Conservation (phyloP, 64 coral and sea anemone species). For the Porites australiensis region DNA sequence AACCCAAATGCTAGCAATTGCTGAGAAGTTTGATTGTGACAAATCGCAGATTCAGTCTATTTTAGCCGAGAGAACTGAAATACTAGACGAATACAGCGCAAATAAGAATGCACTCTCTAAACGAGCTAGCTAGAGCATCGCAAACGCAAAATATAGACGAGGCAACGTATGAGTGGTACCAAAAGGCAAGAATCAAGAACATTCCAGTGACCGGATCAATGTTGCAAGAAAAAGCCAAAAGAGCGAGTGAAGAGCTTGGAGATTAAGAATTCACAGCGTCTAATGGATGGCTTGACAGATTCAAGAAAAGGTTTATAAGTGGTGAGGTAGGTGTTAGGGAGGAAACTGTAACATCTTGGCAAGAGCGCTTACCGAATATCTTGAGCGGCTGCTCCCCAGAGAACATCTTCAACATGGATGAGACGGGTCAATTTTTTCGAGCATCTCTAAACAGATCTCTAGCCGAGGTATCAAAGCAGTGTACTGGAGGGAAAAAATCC, state of each 20-base stretch:
- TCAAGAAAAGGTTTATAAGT: constrained; percentile 44
- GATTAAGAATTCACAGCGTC: constrained; percentile 43
- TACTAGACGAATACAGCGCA: constrained; percentile 24
- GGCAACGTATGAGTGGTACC: constrained; percentile 58
- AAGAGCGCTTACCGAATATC: constrained; percentile 55
- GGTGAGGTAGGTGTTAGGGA: constrained; percentile 48
- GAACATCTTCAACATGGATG: constrained; percentile 54
- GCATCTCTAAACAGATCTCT: constrained; percentile 38
- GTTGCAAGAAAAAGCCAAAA: constrained; percentile 36
- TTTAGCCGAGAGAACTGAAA: constrained; percentile 17
- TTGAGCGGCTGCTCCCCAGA: constrained; percentile 56
- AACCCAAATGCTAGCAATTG: constrained; percentile 55
- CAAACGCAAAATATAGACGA: constrained; percentile 41
- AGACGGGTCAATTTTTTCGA: constrained; percentile 43
- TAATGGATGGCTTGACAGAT: constrained; percentile 57
- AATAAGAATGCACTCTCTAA: constrained; percentile 1
- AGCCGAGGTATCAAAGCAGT: constrained; percentile 37
- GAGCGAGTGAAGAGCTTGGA: constrained; percentile 43
- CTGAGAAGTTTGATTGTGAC: constrained; percentile 63
- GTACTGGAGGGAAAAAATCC: constrained; percentile 53
- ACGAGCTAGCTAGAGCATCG: constrained; percentile 20
- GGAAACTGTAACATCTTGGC: constrained; percentile 58
- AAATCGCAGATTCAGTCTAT: constrained; percentile 34
- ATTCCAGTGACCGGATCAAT: constrained; percentile 32
- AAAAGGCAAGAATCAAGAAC: constrained; percentile 34